Percentiles rank a stretch among this genome's conserved stretches.
Conservation (phyloP, 2,113 vertebrate genomes). For the Colius striatus region DNA sequence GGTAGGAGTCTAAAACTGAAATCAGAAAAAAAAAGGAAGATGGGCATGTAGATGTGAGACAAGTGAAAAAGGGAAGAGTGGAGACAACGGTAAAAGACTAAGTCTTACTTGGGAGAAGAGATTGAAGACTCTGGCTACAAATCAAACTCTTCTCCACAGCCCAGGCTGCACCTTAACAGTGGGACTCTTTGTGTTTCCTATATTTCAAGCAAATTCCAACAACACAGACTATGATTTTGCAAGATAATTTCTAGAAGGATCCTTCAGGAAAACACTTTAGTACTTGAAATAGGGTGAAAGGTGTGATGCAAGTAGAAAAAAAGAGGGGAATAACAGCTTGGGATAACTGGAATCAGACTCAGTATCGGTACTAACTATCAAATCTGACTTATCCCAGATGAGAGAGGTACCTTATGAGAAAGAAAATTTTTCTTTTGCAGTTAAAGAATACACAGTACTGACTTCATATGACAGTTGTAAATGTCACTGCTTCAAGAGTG, state of each 20-base stretch:
- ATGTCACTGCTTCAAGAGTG: neutral
- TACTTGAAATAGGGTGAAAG: neutral
- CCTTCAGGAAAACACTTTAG: neutral
- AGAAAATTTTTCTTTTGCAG: neutral
- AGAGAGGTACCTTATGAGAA: neutral
- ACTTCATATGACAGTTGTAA: neutral
- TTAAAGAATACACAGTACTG: neutral
- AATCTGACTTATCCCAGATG: neutral
- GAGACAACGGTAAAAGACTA: neutral
- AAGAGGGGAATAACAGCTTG: neutral
- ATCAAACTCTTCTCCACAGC: neutral
- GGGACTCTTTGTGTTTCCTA: neutral
- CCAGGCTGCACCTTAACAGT: neutral
- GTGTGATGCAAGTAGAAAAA: neutral
- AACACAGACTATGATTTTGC: neutral
- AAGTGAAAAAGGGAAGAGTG: neutral
- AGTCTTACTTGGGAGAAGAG: neutral
- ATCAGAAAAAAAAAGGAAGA: neutral
- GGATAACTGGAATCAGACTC: neutral
- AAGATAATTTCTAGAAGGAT: neutral
- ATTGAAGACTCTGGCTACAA: neutral
- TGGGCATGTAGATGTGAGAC: neutral
- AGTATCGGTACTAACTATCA: neutral
- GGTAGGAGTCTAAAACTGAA: neutral
- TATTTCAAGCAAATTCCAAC: neutral